phyloP scores from a whole-genome alignment of 2,797 vertebrate genomes.

The Gephyroberyx darwinii region DNA sequence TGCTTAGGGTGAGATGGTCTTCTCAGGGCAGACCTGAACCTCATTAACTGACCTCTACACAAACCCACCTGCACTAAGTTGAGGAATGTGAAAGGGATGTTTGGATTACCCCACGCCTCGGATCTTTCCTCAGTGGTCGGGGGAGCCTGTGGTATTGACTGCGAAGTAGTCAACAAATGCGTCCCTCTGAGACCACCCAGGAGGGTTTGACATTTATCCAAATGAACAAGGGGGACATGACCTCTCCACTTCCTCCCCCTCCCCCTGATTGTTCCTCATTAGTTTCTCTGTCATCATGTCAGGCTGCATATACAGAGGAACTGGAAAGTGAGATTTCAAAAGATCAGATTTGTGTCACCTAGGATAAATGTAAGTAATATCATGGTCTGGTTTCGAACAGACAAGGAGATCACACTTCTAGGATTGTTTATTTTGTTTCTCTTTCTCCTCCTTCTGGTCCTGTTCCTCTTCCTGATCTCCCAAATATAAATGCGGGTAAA shows the following conservation, averaged over 20 bases:
- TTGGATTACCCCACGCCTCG: not conserved
- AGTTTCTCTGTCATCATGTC: conserved; percentile 5
- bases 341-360: not conserved
- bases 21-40: not conserved
- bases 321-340: not conserved
- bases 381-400: not conserved
- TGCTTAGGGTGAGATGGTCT: not conserved
- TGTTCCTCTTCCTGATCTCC: not conserved
- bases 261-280: not conserved
- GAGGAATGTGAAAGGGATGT: not conserved
- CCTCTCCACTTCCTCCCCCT: conserved; percentile 1
- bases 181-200: not conserved
- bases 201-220: conserved; percentile 11
- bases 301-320: not conserved
- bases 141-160: not conserved
- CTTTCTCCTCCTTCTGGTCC: conserved; percentile 12
- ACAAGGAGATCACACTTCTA: conserved; percentile 9
- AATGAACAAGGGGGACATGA: conserved; percentile 30
- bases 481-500: no score
- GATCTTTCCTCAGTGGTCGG: not conserved
- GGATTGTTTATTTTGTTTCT: conserved; percentile 21
- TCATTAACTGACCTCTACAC: conserved; percentile 6
- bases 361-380: conserved; percentile 1
- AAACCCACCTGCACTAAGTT: not conserved
- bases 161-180: not conserved